Conservation (phyloP, 1,140 invertebrate species). For the Magallana gigas region DNA sequence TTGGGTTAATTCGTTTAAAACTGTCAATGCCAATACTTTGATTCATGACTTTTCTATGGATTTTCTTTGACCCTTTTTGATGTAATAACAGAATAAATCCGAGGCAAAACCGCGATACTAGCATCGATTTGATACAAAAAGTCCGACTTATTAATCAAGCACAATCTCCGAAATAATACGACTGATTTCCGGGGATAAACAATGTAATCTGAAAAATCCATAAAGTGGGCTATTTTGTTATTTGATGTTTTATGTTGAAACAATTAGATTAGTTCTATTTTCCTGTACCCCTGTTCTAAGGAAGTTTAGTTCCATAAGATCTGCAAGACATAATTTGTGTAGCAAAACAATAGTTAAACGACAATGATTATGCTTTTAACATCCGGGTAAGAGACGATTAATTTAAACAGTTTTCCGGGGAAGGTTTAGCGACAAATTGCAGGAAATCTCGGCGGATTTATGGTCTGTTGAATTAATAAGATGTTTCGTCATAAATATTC, state of each 20-base stretch:
- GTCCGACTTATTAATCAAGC: conserved; percentile 14
- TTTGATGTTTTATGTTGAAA: conserved; percentile 25
- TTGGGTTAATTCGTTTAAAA: neutral
- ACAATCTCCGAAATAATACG: conserved; percentile 20
- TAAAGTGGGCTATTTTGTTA: conserved; percentile 9
- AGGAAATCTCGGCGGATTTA: neutral
- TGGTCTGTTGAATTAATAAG: conserved; percentile 11
- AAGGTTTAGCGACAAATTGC: conserved; percentile 19
- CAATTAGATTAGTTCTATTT: conserved; percentile 22
- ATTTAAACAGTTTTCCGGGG: conserved; percentile 3
- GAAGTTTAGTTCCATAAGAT: conserved; percentile 13
- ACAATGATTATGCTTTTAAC: neutral
- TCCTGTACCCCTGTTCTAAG: neutral
- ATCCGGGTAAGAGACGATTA: neutral
- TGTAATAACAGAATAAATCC: neutral
- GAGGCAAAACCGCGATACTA: neutral
- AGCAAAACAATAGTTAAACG: conserved; percentile 19
- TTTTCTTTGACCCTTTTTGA: conserved; percentile 17
- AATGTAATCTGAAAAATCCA: conserved; percentile 1
- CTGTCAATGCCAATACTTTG: neutral
- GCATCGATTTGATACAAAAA: neutral
- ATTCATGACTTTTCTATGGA: neutral
- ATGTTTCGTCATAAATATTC: neutral
- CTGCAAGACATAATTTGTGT: conserved; percentile 16
- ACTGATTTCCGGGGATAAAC: conserved; percentile 29